phyloP scores from a whole-genome alignment of 2,113 vertebrate species.

The Archilochus colubris region DNA sequence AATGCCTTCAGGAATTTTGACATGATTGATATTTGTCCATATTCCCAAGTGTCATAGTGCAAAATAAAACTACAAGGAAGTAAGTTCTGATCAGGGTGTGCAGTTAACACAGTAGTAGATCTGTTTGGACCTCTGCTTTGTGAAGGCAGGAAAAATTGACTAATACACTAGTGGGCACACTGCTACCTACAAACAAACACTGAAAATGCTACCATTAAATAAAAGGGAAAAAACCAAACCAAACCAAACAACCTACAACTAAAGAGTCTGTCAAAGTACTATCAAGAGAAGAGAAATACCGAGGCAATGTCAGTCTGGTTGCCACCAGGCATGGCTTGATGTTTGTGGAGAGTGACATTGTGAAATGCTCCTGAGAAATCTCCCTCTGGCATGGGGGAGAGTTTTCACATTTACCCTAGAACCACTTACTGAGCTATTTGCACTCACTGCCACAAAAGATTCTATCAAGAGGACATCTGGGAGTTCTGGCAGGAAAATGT shows the following conservation, averaged over 20 bases:
- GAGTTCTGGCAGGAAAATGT: slow-evolving; percentile 25
- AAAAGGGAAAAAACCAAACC: neutral
- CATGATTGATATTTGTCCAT: neutral
- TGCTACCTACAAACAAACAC: neutral
- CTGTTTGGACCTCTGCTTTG: neutral
- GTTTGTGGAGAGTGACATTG: slow-evolving; percentile 65
- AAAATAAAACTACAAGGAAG: neutral
- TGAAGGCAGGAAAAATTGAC: neutral
- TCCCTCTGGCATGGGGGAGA: slow-evolving; percentile 31
- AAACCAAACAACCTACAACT: neutral
- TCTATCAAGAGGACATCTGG: slow-evolving; percentile 65
- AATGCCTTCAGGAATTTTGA: neutral
- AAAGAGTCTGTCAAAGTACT: slow-evolving; percentile 33
- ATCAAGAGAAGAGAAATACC: slow-evolving; percentile 9
- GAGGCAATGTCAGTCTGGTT: slow-evolving; percentile 27
- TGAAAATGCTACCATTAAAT: slow-evolving; percentile 23
- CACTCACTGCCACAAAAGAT: slow-evolving; percentile 61
- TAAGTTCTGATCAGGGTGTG: neutral
- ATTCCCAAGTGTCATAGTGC: neutral
- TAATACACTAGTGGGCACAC: neutral
- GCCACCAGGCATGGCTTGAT: slow-evolving; percentile 50
- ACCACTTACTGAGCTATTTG: slow-evolving; percentile 67
- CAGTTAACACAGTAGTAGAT: neutral
- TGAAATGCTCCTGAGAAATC: slow-evolving; percentile 69
- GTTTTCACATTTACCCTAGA: slow-evolving; percentile 63